Base-by-base conservation (phyloP, 1,140 invertebrate species). In the Drosophila insularis region DNA sequence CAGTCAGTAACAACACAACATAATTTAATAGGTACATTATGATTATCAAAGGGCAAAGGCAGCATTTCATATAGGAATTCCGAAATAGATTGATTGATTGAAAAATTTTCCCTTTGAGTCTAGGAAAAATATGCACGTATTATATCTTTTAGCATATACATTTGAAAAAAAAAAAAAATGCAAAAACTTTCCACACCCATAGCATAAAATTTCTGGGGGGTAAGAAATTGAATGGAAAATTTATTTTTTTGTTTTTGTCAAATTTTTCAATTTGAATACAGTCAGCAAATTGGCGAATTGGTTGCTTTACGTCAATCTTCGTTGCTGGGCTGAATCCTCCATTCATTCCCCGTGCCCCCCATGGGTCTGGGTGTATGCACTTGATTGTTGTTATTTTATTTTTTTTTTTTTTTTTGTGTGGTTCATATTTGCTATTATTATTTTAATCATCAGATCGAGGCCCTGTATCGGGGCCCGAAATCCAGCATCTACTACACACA, bases 381-480 rank as follows among this genome's bases (percentile, higher is more conserved):
- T 59, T 19, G 14, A 62, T 62, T 60, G 32, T 27, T 65, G 37
- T 59, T 39, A 54, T 55, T 62, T 68, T 74, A n/a, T 73, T 59
- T 17, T 46, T 61, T 68, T 71, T 39, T 35, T 67, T 39, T 58
- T 21, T 65, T 27, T 62, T 74, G 50, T 31, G 68, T 27, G 56
- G 56, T 54, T 68, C 55, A 61, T 69, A 19, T 50, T 27, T 31
- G 61, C 65, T 67, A 53, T 46, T 55, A 63, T 50, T 64, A 14
- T 68, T 61, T 81, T 86, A 85, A 81, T 85, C 81, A 62, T 58
- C 67, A 63, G 68, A 50, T 77, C 6, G 40, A 7, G 17, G 14
- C 17, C 39, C 35, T 70, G 81, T 74, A 70, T 46, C 82, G 84
- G 84, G 85, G 85, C 84, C 84, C 84, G 84, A 86, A 89, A 82